Conservation (phyloP, 2,113 vertebrate species). For the Hippolais icterina region DNA sequence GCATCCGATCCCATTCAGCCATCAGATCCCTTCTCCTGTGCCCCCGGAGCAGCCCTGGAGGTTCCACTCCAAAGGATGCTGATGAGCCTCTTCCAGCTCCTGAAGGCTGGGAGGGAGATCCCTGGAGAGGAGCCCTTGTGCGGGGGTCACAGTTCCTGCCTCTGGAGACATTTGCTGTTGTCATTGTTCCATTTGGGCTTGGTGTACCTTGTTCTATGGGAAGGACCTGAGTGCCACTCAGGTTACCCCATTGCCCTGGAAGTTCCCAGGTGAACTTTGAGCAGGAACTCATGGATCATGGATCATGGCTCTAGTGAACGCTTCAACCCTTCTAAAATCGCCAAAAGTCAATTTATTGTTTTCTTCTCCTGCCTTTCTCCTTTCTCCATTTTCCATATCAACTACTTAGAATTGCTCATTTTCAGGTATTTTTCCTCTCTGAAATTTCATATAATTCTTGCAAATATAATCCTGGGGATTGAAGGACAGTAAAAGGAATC, state of each 20-base stretch:
- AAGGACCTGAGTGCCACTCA: accelerated
- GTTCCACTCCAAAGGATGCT: accelerated
- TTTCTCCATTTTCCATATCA: background rate
- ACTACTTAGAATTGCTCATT: background rate
- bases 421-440: background rate
- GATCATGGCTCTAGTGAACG: background rate
- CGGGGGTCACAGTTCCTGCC: background rate
- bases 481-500: background rate
- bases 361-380: background rate
- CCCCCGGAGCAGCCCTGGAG: accelerated
- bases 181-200: background rate
- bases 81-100: background rate
- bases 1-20: background rate
- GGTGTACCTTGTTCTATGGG: background rate
- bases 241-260: accelerated
- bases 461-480: background rate
- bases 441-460: background rate
- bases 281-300: background rate
- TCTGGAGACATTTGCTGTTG: background rate
- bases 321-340: background rate
- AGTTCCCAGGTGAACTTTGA: background rate
- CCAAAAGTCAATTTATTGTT: background rate
- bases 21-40: background rate
- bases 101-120: background rate
- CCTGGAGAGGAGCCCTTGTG: background rate